Conservation (phyloP, 2,797 vertebrate genomes). For the Uromys caudimaculatus region DNA sequence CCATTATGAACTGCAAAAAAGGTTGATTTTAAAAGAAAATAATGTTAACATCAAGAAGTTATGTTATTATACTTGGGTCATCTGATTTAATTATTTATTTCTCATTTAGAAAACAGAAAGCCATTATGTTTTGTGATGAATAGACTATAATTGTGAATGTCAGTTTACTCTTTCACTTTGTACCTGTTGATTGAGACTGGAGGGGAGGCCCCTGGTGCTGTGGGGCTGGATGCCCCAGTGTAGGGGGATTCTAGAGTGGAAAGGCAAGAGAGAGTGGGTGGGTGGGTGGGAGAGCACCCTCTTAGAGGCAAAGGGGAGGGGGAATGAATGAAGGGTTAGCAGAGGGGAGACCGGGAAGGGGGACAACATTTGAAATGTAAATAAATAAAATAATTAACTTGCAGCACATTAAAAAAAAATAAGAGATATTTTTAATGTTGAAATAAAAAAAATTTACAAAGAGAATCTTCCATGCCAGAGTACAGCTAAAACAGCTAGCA, state of each 20-base stretch:
- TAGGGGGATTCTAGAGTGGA: neutral
- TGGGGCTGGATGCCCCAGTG: neutral
- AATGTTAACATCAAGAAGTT: neutral
- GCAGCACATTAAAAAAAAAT: neutral
- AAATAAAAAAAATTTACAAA: neutral
- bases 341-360: neutral
- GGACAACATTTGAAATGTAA: neutral
- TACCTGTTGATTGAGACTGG: neutral
- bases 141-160: neutral
- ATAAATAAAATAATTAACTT: neutral
- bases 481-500: neutral
- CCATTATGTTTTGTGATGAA: neutral
- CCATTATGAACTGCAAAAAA: neutral
- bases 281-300: neutral
- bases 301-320: neutral
- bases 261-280: no score
- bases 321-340: neutral
- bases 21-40: constrained; percentile 1
- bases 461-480: neutral
- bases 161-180: neutral
- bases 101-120: constrained; percentile 3
- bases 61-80: neutral
- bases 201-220: neutral
- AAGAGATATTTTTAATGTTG: neutral
- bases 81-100: neutral